These are phyloP conservation scores for Agonopterix alstromeriana DNA, from an alignment of 2,888 invertebrate species.

Conservation along the genomic window DNA sequence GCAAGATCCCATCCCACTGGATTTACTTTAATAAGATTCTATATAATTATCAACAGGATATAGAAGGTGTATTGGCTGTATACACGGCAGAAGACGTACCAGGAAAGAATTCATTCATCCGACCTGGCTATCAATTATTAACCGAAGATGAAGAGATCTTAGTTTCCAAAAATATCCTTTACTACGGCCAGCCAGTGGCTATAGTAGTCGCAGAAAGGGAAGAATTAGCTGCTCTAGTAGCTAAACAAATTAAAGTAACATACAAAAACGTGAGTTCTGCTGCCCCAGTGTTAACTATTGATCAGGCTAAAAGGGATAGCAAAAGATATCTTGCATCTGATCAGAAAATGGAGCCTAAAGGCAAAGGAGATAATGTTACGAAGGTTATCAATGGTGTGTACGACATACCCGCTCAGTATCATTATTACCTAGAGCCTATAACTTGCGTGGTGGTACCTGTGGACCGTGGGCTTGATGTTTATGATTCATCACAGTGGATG, in stretches of 20 bases:
- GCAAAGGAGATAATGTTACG: slow-evolving; percentile 42
- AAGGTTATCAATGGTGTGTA: slow-evolving; percentile 76
- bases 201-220: slow-evolving; percentile 80
- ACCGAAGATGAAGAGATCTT: slow-evolving; percentile 70
- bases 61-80: slow-evolving; percentile 80
- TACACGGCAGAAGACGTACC: slow-evolving; percentile 82
- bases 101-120: slow-evolving; percentile 77
- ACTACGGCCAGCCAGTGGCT: slow-evolving; percentile 82
- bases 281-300: slow-evolving; percentile 51
- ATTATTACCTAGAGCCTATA: slow-evolving; percentile 85
- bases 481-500: slow-evolving; percentile 80
- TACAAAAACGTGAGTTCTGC: slow-evolving; percentile 56
- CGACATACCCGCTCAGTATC: slow-evolving; percentile 81
- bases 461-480: slow-evolving; percentile 82
- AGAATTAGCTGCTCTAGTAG: slow-evolving; percentile 72
- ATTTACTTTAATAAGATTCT: no score
- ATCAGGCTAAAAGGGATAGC: slow-evolving; percentile 61
- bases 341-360: slow-evolving; percentile 33
- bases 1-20: no score
- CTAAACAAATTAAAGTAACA: slow-evolving; percentile 75
- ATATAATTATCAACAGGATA: slow-evolving; percentile 51
- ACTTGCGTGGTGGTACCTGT: slow-evolving; percentile 79
- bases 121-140: slow-evolving; percentile 41
- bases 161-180: slow-evolving; percentile 72
- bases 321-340: slow-evolving; percentile 33